These are phyloP conservation scores for Allobates femoralis DNA, from an alignment of 2,797 vertebrate species.

Conservation along the genomic window DNA sequence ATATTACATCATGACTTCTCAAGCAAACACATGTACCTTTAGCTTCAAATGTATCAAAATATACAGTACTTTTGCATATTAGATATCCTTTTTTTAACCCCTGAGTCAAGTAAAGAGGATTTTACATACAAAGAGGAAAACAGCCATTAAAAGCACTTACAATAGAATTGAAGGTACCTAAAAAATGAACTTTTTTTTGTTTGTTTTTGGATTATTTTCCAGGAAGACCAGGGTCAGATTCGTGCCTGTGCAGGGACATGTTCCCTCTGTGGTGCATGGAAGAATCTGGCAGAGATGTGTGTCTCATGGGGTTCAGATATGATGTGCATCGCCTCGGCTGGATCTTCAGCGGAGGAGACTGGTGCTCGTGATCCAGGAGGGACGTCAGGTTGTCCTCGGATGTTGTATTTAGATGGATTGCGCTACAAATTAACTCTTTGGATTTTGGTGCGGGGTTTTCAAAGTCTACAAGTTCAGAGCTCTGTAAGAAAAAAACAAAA, in stretches of 20 bases:
- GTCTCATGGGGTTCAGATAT: conserved; percentile 81
- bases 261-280: conserved; percentile 78
- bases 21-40: conserved; percentile 69
- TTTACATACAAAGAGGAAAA: conserved; percentile 78
- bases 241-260: conserved; percentile 86
- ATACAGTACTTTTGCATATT: conserved; percentile 89
- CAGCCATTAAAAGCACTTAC: conserved; percentile 86
- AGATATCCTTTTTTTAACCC: conserved; percentile 86
- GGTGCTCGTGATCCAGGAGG: conserved; percentile 77
- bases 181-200: conserved; percentile 69
- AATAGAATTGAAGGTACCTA: conserved; percentile 78
- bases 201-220: conserved; percentile 79
- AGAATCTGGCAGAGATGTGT: conserved; percentile 87
- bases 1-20: conserved; percentile 84
- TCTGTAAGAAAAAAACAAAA: conserved; percentile 76
- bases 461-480: conserved; percentile 80
- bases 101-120: conserved; percentile 95
- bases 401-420: conserved; percentile 78
- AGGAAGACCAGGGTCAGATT: conserved; percentile 87
- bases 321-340: conserved; percentile 79
- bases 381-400: conserved; percentile 86
- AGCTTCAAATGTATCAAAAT: conserved; percentile 88
- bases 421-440: conserved; percentile 87
- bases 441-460: conserved; percentile 85
- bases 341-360: conserved; percentile 71